These are phyloP conservation scores for Crossoptilon crossoptilon DNA, from an alignment of 2,797 vertebrate species.

Conservation along the genomic window DNA sequence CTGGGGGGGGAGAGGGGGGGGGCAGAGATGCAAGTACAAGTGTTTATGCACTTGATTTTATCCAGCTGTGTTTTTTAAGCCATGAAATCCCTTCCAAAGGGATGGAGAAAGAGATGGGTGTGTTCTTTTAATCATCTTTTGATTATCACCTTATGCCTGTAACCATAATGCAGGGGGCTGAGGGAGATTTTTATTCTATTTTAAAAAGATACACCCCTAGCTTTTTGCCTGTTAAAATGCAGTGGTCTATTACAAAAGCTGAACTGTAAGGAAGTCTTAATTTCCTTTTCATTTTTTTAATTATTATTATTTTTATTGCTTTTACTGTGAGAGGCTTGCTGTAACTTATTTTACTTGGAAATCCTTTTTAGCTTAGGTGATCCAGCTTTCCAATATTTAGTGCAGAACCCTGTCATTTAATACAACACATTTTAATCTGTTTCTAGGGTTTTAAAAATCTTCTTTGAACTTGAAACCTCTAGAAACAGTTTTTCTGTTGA, in stretches of 20 bases:
- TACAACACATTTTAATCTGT: not conserved
- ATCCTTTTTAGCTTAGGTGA: not conserved
- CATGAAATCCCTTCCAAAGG: not conserved
- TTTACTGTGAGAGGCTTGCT: not conserved
- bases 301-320: not conserved
- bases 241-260: not conserved
- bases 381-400: not conserved
- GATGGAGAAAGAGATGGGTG: not conserved
- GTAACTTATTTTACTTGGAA: conserved; percentile 1
- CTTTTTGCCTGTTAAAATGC: not conserved
- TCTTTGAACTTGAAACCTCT: not conserved
- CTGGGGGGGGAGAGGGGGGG: not conserved
- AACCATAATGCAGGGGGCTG: not conserved
- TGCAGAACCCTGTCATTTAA: not conserved
- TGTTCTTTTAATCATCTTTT: not conserved
- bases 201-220: not conserved
- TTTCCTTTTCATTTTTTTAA: not conserved
- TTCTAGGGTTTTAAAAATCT: not conserved
- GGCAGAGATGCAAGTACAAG: not conserved
- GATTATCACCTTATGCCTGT: not conserved
- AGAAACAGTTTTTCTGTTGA: not conserved
- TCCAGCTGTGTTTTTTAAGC: conserved; percentile 2
- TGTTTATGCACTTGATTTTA: conserved; percentile 5
- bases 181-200: not conserved
- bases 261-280: not conserved